These are phyloP conservation scores for Carterocephalus palaemon DNA, from an alignment of 2,888 invertebrate genomes.

Conservation along the genomic window DNA sequence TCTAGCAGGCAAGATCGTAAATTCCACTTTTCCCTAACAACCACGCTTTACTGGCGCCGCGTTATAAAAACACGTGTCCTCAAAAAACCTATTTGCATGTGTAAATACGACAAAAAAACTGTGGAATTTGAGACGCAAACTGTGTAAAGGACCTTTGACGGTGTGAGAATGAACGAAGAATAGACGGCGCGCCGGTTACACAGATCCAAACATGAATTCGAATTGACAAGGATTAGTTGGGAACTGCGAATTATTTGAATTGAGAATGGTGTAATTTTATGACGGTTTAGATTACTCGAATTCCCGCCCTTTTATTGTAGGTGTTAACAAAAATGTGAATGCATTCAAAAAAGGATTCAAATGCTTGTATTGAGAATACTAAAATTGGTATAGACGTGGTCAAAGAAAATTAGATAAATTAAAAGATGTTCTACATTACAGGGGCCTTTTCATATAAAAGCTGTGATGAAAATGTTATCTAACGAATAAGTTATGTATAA, in stretches of 20 bases:
- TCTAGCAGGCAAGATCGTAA: no score
- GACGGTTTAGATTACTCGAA: conserved; percentile 3
- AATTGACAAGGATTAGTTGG: conserved; percentile 2
- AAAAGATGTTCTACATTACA: no score
- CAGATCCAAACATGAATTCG: conserved; percentile 2
- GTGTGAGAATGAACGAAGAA: neutral
- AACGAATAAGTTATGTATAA: no score
- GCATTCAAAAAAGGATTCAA: neutral
- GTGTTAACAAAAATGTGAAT: neutral
- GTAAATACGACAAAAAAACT: conserved; percentile 1
- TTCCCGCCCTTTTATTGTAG: neutral
- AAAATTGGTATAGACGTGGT: no score
- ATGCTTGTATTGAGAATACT: no score
- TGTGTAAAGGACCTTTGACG: conserved; percentile 2
- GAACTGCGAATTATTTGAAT: neutral
- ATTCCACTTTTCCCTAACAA: neutral
- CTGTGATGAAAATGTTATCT: no score
- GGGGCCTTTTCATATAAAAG: no score
- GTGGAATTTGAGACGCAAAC: conserved; percentile 2
- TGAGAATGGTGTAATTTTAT: no score
- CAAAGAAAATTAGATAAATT: no score
- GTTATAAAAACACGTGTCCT: neutral
- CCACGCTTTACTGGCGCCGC: neutral
- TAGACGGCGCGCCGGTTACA: no score
- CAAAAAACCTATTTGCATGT: conserved; percentile 5